Base-by-base conservation (phyloP, 2,113 vertebrate genomes). In the Platycercus adscitus region DNA sequence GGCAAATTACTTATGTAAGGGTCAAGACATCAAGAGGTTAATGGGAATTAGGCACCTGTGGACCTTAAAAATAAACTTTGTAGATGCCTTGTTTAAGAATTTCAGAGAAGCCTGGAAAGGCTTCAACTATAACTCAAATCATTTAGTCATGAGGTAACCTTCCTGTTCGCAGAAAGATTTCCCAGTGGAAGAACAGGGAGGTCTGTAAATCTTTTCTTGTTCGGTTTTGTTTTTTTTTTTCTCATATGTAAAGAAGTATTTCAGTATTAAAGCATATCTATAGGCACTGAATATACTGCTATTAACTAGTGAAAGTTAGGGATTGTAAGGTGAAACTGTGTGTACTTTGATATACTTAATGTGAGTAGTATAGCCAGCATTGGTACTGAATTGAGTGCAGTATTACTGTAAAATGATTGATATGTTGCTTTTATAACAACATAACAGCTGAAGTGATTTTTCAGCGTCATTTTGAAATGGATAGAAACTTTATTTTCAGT, bases 371-470 rank as follows among this genome's bases (percentile, higher is more conserved):
- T 10, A 86, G 69, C 47, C 76, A 73, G 43, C 35, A 47, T 47
- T 85, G 65, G 56, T 68, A 26, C 47, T 60, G 75, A 61, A 71
- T 39, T 2, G 6, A 93, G 66, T 7, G 6, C 44, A 83, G 47
- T 81, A 31, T 91, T 93, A 37, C 93, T 81, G 29, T 55, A 60
- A 83, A 93, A 82, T 96, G 81, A 95, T 79, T 94, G 90, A 89
- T 94, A 46, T 35, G 52, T 89, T 79, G 53, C 86, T 86, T 90
- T 91, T 73, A 50, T 84, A 92, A 91, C 86, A 94, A 37, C 66
- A 26, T 89, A 95, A 92, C 89, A 81, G 71, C 85, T 75, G 72
- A 70, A 82, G 63, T 90, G 55, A 94, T 97, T 93, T 92, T 96
- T 95, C 87, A 93, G 47, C 65, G 58, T 90, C 83, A 78, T 91